phyloP scores from a whole-genome alignment of 2,888 invertebrate genomes.

The Hyppa rectilinea region DNA sequence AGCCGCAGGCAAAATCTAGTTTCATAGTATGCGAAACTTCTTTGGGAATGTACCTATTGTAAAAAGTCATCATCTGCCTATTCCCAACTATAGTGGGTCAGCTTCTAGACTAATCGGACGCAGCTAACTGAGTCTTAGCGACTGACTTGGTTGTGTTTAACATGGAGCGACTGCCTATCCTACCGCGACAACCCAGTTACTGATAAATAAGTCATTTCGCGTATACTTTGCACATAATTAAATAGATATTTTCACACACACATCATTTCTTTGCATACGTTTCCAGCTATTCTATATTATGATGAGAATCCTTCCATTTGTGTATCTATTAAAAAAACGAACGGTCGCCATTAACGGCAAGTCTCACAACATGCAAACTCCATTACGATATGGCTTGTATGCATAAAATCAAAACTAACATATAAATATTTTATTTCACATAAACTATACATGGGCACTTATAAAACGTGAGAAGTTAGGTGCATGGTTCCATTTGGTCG shows the following conservation, averaged over 20 bases:
- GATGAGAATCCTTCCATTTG: background rate
- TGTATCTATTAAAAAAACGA: background rate
- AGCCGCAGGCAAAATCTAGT: too few relatives aligned
- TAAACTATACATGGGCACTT: too few relatives aligned
- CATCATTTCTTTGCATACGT: too few relatives aligned
- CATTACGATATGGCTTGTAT: background rate
- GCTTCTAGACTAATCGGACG: background rate
- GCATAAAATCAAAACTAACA: too few relatives aligned
- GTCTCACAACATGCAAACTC: background rate
- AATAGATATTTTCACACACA: too few relatives aligned
- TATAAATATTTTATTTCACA: too few relatives aligned
- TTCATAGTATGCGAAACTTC: background rate
- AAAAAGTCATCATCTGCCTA: background rate
- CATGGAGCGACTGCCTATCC: background rate
- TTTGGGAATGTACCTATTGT: background rate
- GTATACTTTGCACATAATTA: too few relatives aligned
- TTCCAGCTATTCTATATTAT: background rate
- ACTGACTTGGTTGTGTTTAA: too few relatives aligned
- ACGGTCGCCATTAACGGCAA: background rate
- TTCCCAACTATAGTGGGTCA: background rate
- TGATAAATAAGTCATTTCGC: background rate
- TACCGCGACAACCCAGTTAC: background rate
- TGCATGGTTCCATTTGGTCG: background rate
- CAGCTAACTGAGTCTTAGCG: too few relatives aligned
- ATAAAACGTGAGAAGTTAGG: too few relatives aligned